These are phyloP conservation scores for Procavia capensis DNA, from an alignment of 2,113 vertebrate species.

Conservation along the genomic window DNA sequence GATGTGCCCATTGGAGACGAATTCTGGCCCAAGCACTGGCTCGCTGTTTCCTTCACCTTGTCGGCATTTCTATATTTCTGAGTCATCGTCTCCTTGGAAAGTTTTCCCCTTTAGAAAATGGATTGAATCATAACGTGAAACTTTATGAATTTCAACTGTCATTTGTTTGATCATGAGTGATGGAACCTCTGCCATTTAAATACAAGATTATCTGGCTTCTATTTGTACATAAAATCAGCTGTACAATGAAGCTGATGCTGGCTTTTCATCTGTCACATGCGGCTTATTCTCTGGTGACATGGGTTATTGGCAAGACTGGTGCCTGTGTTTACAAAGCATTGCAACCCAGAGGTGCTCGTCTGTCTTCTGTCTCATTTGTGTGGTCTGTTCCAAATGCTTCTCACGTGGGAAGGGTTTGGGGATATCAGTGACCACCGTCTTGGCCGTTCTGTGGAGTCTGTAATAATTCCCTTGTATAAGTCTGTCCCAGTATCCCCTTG, in stretches of 20 bases:
- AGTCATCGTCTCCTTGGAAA: background rate
- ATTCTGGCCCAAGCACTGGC: background rate
- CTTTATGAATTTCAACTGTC: slow-evolving; percentile 50
- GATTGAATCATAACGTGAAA: slow-evolving; percentile 25
- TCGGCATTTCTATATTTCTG: background rate
- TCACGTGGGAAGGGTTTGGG: fast-evolving
- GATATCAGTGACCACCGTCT: fast-evolving
- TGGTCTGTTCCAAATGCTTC: fast-evolving
- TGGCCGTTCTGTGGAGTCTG: fast-evolving
- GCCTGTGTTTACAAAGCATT: fast-evolving
- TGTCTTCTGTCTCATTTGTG: fast-evolving
- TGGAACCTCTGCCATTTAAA: slow-evolving; percentile 47
- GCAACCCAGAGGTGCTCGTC: fast-evolving
- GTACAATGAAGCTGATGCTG: background rate
- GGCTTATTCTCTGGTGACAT: background rate
- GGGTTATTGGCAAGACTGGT: background rate
- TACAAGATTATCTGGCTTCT: slow-evolving; percentile 49
- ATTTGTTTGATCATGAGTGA: slow-evolving; percentile 26
- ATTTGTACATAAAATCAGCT: slow-evolving; percentile 65
- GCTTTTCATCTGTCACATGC: slow-evolving; percentile 46
- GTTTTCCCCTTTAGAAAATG: background rate
- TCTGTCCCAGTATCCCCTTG: background rate
- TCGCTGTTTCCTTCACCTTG: background rate
- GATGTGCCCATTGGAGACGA: background rate
- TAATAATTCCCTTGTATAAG: background rate